Base-by-base conservation (phyloP, 2,888 invertebrate genomes). In the Meteorus cinctellus region DNA sequence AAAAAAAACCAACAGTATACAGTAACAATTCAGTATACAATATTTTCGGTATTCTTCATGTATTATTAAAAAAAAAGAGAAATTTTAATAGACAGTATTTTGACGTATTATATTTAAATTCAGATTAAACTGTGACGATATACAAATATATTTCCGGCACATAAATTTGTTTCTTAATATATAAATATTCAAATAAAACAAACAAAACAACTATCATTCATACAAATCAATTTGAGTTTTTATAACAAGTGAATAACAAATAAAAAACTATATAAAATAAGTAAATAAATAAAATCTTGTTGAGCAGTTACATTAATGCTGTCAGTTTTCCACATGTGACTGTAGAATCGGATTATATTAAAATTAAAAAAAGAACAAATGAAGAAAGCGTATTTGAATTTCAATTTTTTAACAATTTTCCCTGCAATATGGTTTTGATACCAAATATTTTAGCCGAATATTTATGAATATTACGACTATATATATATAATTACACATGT, bases 371-470 rank as follows among this genome's bases (percentile, higher is more conserved):
- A 31, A 31, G 29, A 62, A 62, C 12, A 24, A 29, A 34, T 63
- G 63, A 63, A 29, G 6, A 31, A n/a, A 63, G 63, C 34, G 63
- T 63, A 16, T 74, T 59, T 5, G 29, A 27, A 59, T 24, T 74
- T 48, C 45, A 59, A 48, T 55, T 65, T 74, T 75, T 34, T 55
- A 68, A 51, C 34, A 31, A 48, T 74, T 68, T 82, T 79, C 79
- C 76, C 75, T 81, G 82, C 80, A 81, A 77, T 84, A 87, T 87
- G 86, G 85, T 87, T 87, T 86, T 84, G 79, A 86, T 87, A 85
- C 85, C 85, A 87, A 88, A 87, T 85, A 82, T 86, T 84, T 83
- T 83, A 83, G 79, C 80, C 80, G 79, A 76, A 74, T 84, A 86
- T 84, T 84, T 84, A 84, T 84, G 82, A 81, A 82, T 81, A 81